Base-by-base conservation (phyloP, 2,888 invertebrate species). In the Plusia festucae region DNA sequence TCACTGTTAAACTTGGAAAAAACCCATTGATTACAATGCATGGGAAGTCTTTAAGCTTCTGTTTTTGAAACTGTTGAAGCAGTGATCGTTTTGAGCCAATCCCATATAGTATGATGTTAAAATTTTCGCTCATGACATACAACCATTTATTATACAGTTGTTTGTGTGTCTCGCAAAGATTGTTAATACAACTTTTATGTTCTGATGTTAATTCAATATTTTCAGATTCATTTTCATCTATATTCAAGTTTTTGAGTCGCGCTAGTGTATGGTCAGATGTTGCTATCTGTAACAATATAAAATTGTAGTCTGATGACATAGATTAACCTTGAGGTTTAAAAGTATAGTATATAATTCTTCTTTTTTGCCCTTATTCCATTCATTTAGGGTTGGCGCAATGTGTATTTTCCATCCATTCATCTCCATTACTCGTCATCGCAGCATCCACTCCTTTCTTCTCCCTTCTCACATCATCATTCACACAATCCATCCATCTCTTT, bases 1-100 rank as follows among this genome's bases (percentile, higher is more conserved):
- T 98, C 0, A 98, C 92, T 0, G 98, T 97, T 56, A 99, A 93
- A 91, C 98, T 98, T 1, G 99, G 99, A 86, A 99, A 99, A 91
- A 98, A 99, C 1, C 99, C 99, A 91, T 99, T 98, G 0, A 99
- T 94, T 22, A 98, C 97, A 55, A 99, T 88, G 61, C 98, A 97
- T 0, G 97, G 97, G 80, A 87, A 90, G 49, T 91, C 85, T 66
- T 89, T 81, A 0, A 95, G 79, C 67, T 89, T 92, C 70, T 96
- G 93, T 18, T 91, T 91, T 83, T 97, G 97, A 89, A 99, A 99
- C 69, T 96, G 93, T 72, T 97, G 96, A 34, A 99, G 90, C 22
- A 99, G 91, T 30, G 95, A 93, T 49, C 97, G 95, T 89, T 99
- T 99, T 0, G 99, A 99, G 0, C 99, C 99, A 57, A 99, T 93